Evolutionary conservation across 1,140 invertebrate genomes (phyloP).

Genomic region (Lordiphosa mommai): DNA sequence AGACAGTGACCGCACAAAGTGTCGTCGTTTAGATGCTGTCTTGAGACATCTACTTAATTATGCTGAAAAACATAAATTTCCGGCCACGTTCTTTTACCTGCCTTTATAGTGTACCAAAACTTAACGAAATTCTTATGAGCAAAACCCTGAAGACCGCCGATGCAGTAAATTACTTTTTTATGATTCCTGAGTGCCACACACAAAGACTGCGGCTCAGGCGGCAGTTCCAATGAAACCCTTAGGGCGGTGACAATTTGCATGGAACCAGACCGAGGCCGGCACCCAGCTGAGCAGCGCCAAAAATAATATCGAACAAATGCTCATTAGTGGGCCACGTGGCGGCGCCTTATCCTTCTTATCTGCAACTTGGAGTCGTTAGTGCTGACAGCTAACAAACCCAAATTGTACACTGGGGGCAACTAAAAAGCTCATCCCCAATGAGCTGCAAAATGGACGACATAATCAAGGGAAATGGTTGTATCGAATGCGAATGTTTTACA

Average conservation of each 20-base stretch:
- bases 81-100: conserved; percentile 30
- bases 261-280: conserved; percentile 1
- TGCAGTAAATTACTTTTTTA: conserved; percentile 45
- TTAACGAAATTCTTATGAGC: conserved; percentile 5
- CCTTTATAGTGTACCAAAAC: neutral
- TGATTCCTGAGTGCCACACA: conserved; percentile 36
- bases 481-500: conserved; percentile 15
- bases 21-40: conserved; percentile 5
- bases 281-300: conserved; percentile 1
- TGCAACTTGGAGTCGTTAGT: conserved; percentile 18
- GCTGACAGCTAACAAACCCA: conserved; percentile 36
- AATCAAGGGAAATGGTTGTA: conserved; percentile 21
- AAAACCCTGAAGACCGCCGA: neutral
- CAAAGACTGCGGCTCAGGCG: neutral
- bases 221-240: conserved; percentile 10
- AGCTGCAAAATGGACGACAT: conserved; percentile 11
- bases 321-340: conserved; percentile 51
- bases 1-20: conserved; percentile 33
- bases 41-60: conserved; percentile 10
- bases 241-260: conserved; percentile 29
- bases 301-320: conserved; percentile 32
- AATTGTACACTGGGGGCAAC: conserved; percentile 35
- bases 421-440: conserved; percentile 9
- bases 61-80: conserved; percentile 28
- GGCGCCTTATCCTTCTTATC: conserved; percentile 29